Percentiles rank a stretch among this genome's conserved stretches.
Conservation (phyloP, 2,888 invertebrate genomes). For the Cryptophagus acutangulus region DNA sequence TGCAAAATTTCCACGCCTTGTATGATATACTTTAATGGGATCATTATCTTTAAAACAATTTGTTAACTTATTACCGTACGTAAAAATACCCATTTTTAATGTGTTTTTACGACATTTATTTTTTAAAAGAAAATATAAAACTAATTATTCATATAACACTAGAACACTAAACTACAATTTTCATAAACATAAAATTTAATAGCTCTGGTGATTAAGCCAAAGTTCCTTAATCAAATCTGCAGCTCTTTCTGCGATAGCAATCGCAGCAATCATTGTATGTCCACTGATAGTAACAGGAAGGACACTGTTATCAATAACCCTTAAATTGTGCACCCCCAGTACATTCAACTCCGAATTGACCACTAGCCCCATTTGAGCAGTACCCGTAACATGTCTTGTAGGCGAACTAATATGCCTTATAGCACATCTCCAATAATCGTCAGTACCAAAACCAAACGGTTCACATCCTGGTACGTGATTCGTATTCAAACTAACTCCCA, state of each 20-base stretch:
- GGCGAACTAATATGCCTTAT: conserved; percentile 57
- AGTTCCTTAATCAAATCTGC: conserved; percentile 2
- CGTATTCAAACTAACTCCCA: conserved; percentile 54
- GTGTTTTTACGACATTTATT: too few species aligned
- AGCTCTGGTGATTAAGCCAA: too few species aligned
- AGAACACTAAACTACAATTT: background rate
- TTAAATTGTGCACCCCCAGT: conserved; percentile 54
- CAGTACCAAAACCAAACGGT: conserved; percentile 52
- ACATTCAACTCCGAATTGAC: conserved; percentile 51
- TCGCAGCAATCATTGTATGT: conserved; percentile 62
- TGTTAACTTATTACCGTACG: too few species aligned
- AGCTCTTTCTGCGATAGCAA: conserved; percentile 64
- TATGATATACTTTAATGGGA: too few species aligned
- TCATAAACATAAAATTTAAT: too few species aligned
- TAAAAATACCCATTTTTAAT: too few species aligned
- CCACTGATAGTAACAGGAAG: conserved; percentile 61
- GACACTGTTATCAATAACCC: conserved; percentile 64
- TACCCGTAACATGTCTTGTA: conserved; percentile 62
- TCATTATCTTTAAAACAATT: too few species aligned
- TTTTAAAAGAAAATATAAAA: too few species aligned
- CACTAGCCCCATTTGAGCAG: conserved; percentile 50
- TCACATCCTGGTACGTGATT: conserved; percentile 55
- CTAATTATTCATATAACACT: too few species aligned
- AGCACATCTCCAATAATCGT: conserved; percentile 65
- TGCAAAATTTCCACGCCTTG: too few species aligned